Conservation (phyloP, 92 coral and sea anemone genomes). For the Palythoa grandis region DNA sequence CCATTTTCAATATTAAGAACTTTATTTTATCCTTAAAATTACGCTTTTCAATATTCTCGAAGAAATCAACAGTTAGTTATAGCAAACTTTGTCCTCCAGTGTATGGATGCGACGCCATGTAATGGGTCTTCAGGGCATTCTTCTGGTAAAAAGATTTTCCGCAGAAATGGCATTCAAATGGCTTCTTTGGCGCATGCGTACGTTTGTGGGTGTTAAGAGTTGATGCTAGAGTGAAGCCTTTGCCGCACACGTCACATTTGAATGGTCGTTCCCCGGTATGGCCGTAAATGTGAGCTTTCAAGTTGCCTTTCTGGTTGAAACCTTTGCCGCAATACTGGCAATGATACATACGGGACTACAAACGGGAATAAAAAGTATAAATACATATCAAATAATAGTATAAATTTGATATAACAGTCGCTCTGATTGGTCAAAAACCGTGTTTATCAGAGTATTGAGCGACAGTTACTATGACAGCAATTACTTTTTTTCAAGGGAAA, state of each 20-base stretch:
- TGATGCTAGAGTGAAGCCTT: conserved; percentile 93
- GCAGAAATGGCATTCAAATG: conserved; percentile 92
- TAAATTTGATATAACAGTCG: no score
- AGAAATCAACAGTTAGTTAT: conserved; percentile 10
- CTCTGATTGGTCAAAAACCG: no score
- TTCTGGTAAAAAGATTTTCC: conserved; percentile 95
- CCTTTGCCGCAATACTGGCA: conserved; percentile 90
- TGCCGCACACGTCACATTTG: conserved; percentile 87
- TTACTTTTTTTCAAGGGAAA: no score
- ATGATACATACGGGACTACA: conserved; percentile 65
- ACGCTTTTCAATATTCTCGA: no score
- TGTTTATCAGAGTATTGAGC: no score
- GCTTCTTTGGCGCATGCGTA: conserved; percentile 94
- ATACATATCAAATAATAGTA: no score
- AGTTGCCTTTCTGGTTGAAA: conserved; percentile 95
- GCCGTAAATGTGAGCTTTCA: conserved; percentile 97
- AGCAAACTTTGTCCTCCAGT: conserved; percentile 89
- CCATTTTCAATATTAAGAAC: no score
- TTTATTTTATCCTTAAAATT: no score
- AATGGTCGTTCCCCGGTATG: conserved; percentile 99
- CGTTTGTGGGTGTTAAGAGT: conserved; percentile 96
- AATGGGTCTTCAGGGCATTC: conserved; percentile 93
- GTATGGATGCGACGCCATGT: conserved; percentile 95
- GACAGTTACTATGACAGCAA: no score
- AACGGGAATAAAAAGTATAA: neutral